Evolutionary conservation across 1,140 invertebrate genomes (phyloP).

Genomic region (Dermatophagoides farinae): DNA sequence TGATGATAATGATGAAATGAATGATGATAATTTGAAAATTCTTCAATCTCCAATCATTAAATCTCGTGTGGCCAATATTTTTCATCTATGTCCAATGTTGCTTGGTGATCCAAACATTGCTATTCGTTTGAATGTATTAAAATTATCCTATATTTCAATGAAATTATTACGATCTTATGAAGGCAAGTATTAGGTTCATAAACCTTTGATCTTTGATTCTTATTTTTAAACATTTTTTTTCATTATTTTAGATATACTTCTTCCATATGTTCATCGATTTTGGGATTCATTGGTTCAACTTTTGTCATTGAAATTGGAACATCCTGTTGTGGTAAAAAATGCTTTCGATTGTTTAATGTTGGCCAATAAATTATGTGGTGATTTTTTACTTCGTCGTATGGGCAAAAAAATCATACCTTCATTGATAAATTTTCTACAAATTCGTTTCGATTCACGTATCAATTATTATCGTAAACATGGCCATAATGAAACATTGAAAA

Average conservation of each 20-base stretch:
- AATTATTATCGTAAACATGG: background rate
- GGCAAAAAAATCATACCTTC: constrained; percentile 8
- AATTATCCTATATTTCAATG: background rate
- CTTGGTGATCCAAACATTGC: background rate
- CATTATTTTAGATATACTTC: constrained; percentile 10
- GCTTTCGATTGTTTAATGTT: constrained; percentile 9
- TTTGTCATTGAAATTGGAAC: background rate
- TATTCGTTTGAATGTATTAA: background rate
- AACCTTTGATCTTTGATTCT: background rate
- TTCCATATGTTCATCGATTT: constrained; percentile 15
- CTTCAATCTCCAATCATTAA: constrained; percentile 3
- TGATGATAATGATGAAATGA: background rate
- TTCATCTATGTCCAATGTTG: constrained; percentile 2
- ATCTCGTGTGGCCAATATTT: background rate
- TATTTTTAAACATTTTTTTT: background rate
- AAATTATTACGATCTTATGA: background rate
- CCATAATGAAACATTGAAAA: constrained; percentile 3
- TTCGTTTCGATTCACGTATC: constrained; percentile 6
- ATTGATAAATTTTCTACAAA: constrained; percentile 6
- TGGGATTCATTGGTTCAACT: constrained; percentile 15
- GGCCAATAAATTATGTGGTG: constrained; percentile 9
- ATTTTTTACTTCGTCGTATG: constrained; percentile 12
- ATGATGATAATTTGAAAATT: background rate
- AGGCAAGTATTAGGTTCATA: background rate
- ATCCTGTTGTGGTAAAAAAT: constrained; percentile 6